These are phyloP conservation scores for Adelges cooleyi DNA, from an alignment of 1,140 invertebrate genomes.

Conservation along the genomic window DNA sequence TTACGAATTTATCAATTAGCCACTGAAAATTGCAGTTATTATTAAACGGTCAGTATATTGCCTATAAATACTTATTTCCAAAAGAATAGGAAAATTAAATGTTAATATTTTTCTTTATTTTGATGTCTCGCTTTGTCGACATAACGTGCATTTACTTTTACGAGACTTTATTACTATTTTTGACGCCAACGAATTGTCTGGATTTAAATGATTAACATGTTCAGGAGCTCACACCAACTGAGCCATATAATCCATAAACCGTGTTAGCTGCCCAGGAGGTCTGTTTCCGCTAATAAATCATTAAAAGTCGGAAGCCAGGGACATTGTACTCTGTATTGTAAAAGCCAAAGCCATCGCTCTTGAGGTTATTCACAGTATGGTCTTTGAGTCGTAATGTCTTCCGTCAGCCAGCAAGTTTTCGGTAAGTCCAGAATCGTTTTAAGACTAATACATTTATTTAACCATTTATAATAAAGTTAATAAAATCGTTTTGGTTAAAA, in stretches of 20 bases:
- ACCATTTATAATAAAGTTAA: too few species aligned
- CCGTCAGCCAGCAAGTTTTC: conserved; percentile 7
- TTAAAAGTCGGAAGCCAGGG: conserved; percentile 5
- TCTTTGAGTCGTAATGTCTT: conserved; percentile 28
- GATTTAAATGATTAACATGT: conserved; percentile 24
- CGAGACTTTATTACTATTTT: not conserved
- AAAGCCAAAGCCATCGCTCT: not conserved
- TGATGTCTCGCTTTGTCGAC: too few species aligned
- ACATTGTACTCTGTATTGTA: not conserved
- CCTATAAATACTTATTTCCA: too few species aligned
- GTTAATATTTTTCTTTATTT: too few species aligned
- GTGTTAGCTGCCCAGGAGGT: not conserved
- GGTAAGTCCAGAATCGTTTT: conserved; percentile 11
- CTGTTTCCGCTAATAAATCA: conserved; percentile 17
- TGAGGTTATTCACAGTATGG: conserved; percentile 26
- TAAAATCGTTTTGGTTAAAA: too few species aligned
- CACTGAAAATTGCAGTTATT: too few species aligned
- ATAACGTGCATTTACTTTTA: too few species aligned
- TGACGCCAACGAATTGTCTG: conserved; percentile 18
- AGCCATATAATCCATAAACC: conserved; percentile 19
- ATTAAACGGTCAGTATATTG: too few species aligned
- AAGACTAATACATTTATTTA: too few species aligned
- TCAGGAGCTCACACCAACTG: not conserved
- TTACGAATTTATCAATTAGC: too few species aligned
- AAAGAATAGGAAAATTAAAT: too few species aligned